These are phyloP conservation scores for Lepetodrilus schrolli DNA, from an alignment of 2,888 invertebrate species.

Conservation along the genomic window DNA sequence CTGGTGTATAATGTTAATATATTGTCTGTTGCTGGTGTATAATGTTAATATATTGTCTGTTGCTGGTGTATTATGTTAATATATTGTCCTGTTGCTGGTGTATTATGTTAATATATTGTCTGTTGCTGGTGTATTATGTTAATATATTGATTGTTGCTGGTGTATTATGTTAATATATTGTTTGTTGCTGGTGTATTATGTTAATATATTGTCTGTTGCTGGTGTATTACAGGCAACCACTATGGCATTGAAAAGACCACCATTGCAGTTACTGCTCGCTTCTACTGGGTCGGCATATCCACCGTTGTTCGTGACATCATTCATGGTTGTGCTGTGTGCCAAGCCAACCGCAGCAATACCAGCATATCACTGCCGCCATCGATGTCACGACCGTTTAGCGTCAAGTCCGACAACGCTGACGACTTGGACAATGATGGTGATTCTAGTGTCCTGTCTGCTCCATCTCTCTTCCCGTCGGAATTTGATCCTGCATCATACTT, in stretches of 20 bases:
- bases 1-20: no score
- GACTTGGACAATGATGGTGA: neutral
- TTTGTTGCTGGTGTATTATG: no score
- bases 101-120: no score
- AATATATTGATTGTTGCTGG: no score
- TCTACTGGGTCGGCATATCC: conserved; percentile 54
- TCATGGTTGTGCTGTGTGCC: conserved; percentile 41
- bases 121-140: no score
- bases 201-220: no score
- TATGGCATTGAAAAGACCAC: conserved; percentile 50
- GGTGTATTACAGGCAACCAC: conserved; percentile 52
- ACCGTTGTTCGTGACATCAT: conserved; percentile 46
- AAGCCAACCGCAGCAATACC: conserved; percentile 17
- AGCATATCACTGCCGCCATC: neutral
- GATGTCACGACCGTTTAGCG: neutral
- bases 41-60: no score
- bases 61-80: no score
- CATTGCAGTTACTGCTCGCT: conserved; percentile 42
- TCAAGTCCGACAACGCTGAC: neutral
- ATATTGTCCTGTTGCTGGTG: no score
- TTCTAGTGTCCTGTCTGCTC: neutral
- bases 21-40: no score
- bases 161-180: no score
- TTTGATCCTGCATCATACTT: conserved; percentile 38
- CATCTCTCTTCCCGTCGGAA: neutral